Evolutionary conservation across 2,797 vertebrate species (phyloP).

Genomic region (Acomys russatus): DNA sequence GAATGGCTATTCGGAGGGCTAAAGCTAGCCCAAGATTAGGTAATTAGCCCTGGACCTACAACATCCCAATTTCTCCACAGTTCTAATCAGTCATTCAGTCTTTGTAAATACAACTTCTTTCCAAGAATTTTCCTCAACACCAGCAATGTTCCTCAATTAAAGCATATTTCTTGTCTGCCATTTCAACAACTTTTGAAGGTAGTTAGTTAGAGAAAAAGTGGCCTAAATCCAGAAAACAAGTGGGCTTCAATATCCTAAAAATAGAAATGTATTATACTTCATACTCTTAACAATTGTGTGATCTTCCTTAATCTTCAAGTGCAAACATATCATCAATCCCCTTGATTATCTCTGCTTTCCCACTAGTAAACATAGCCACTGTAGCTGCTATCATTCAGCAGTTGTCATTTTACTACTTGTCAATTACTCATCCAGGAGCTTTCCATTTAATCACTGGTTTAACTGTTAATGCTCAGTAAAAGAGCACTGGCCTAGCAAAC

Average conservation of each 20-base stretch:
- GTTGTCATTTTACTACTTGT: conserved; percentile 38
- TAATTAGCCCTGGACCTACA: not conserved
- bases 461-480: not conserved
- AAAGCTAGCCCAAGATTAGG: not conserved
- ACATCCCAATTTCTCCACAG: not conserved
- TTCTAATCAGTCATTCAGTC: not conserved
- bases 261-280: not conserved
- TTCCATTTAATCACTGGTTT: not conserved
- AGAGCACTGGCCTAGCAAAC: not conserved
- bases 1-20: not conserved
- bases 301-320: not conserved
- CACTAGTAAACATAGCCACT: not conserved
- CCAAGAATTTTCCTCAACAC: not conserved
- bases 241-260: not conserved
- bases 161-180: not conserved
- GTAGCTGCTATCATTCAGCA: not conserved
- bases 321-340: not conserved
- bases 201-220: not conserved
- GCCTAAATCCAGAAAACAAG: not conserved
- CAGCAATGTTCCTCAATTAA: not conserved
- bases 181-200: not conserved
- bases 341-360: not conserved
- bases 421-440: conserved; percentile 11
- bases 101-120: not conserved
- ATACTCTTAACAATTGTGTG: not conserved